Conservation (phyloP, 1,140 invertebrate species). For the Temnothorax nylanderi region DNA sequence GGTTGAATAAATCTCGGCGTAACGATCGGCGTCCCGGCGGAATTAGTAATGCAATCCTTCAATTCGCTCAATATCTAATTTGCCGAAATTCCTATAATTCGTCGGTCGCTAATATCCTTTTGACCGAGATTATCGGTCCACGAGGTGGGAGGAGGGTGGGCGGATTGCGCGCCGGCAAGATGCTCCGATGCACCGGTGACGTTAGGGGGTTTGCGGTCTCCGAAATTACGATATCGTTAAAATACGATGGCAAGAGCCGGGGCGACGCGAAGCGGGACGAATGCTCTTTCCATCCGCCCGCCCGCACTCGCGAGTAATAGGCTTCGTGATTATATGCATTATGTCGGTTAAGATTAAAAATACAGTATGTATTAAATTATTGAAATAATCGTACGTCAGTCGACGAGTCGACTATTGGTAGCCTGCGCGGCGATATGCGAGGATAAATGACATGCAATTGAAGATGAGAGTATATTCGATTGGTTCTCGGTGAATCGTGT, state of each 20-base stretch:
- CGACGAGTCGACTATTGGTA: slow-evolving; percentile 65
- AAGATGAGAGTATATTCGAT: not conserved
- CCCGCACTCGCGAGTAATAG: slow-evolving; percentile 74
- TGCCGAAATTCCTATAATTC: slow-evolving; percentile 77
- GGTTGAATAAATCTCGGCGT: slow-evolving; percentile 63
- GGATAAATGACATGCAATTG: slow-evolving; percentile 17
- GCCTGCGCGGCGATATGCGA: not conserved
- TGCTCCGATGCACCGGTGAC: slow-evolving; percentile 74
- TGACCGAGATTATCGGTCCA: slow-evolving; percentile 67
- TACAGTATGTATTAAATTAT: slow-evolving; percentile 82
- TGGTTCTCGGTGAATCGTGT: not conserved
- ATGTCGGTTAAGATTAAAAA: slow-evolving; percentile 77
- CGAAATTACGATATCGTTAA: slow-evolving; percentile 82
- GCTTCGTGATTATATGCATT: slow-evolving; percentile 81
- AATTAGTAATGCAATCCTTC: slow-evolving; percentile 77
- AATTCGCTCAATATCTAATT: slow-evolving; percentile 71
- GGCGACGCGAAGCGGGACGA: slow-evolving; percentile 24
- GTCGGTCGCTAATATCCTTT: slow-evolving; percentile 71
- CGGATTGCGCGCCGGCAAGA: slow-evolving; percentile 67
- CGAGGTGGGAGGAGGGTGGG: slow-evolving; percentile 15
- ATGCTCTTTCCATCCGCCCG: slow-evolving; percentile 56
- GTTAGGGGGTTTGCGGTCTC: slow-evolving; percentile 79
- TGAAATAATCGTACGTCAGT: slow-evolving; percentile 81
- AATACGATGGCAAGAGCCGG: slow-evolving; percentile 64
- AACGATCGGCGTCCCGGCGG: slow-evolving; percentile 48